These are phyloP conservation scores for Melikaiella ostensackeni DNA, from an alignment of 2,888 invertebrate species.

Conservation along the genomic window DNA sequence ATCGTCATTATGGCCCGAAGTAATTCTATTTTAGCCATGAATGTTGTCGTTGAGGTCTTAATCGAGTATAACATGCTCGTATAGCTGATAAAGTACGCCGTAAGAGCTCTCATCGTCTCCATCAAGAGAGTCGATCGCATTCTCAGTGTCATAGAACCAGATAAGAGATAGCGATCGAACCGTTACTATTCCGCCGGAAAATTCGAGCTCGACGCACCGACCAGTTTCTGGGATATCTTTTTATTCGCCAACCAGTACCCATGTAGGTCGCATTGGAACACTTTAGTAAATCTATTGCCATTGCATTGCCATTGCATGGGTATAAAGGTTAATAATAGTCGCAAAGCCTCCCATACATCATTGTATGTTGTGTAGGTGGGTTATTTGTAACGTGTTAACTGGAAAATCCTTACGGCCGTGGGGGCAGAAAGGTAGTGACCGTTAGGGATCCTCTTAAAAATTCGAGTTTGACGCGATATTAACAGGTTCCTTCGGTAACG, in stretches of 20 bases:
- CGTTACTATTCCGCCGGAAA: conserved; percentile 57
- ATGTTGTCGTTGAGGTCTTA: conserved; percentile 37
- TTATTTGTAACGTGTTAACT: conserved; percentile 39
- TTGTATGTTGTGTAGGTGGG: conserved; percentile 46
- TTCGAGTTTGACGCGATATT: conserved; percentile 50
- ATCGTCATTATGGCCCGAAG: conserved; percentile 9
- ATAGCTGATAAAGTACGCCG: conserved; percentile 35
- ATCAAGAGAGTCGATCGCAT: conserved; percentile 25
- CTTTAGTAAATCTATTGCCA: conserved; percentile 52
- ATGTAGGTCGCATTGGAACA: conserved; percentile 59
- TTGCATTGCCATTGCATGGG: conserved; percentile 30
- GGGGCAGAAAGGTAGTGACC: conserved; percentile 49
- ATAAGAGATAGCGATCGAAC: conserved; percentile 48
- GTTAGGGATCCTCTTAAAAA: conserved; percentile 52
- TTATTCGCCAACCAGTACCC: conserved; percentile 51
- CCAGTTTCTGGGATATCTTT: conserved; percentile 47
- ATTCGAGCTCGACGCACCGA: conserved; percentile 45
- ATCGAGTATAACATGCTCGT: conserved; percentile 32
- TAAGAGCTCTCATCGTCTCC: conserved; percentile 32
- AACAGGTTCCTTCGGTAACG: conserved; percentile 51
- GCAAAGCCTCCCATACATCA: conserved; percentile 47
- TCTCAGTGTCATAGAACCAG: conserved; percentile 28
- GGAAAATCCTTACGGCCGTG: conserved; percentile 47
- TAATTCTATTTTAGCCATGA: conserved; percentile 24
- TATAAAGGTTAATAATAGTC: conserved; percentile 52